Percentiles rank a stretch among this genome's conserved stretches.
phyloP scores from a whole-genome alignment of 1,140 invertebrate genomes.

The Agrilus planipennis region DNA sequence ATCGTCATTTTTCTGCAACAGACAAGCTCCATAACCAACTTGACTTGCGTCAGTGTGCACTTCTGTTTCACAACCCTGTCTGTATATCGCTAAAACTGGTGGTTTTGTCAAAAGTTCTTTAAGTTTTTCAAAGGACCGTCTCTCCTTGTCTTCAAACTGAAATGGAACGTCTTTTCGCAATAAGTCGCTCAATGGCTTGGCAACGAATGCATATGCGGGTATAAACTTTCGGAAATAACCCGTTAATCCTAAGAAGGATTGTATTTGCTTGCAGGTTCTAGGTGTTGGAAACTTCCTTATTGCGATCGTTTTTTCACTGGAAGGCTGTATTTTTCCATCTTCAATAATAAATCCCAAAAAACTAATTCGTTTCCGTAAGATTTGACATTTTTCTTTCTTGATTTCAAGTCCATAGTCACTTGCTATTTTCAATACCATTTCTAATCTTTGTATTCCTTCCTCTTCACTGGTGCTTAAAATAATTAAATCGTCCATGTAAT shows the following conservation, averaged over 20 bases:
- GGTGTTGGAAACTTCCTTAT: constrained; percentile 3
- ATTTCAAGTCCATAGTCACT: too few relatives aligned
- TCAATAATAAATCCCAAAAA: background rate
- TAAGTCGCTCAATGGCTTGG: constrained; percentile 21
- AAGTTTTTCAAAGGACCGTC: constrained; percentile 6
- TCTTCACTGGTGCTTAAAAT: too few relatives aligned
- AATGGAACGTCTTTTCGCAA: constrained; percentile 19
- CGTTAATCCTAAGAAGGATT: constrained; percentile 6
- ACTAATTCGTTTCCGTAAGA: background rate
- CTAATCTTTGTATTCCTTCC: too few relatives aligned
- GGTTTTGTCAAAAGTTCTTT: background rate
- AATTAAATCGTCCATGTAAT: too few relatives aligned
- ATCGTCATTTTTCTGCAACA: constrained; percentile 21
- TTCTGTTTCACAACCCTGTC: constrained; percentile 24
- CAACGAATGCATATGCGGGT: constrained; percentile 20
- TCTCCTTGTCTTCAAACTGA: constrained; percentile 10
- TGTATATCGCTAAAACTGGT: constrained; percentile 28
- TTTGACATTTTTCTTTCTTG: too few relatives aligned
- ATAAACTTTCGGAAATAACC: constrained; percentile 29
- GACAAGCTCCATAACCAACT: constrained; percentile 22
- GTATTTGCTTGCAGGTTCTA: background rate
- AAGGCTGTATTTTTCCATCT: background rate
- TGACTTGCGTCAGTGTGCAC: constrained; percentile 19
- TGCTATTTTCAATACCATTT: too few relatives aligned
- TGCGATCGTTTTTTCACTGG: background rate